phyloP scores from a whole-genome alignment of 2,797 vertebrate genomes.

The Acipenser transmontanus region DNA sequence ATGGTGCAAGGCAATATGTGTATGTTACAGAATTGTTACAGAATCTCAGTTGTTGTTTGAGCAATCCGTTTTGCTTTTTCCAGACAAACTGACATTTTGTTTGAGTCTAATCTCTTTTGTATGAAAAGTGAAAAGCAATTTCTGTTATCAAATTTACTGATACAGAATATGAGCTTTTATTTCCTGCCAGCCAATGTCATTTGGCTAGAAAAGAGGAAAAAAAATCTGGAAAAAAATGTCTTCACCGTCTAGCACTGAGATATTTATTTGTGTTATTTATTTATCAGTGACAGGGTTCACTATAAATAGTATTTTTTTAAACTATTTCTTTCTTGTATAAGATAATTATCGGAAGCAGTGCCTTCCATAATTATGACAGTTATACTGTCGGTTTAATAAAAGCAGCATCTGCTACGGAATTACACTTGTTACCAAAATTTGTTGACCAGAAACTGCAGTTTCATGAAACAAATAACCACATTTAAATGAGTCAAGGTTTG shows the following conservation, averaged over 20 bases:
- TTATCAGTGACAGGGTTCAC: slow-evolving; percentile 99
- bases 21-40: too few relatives aligned
- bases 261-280: slow-evolving; percentile 92
- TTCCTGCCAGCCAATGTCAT: slow-evolving; percentile 33
- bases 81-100: too few relatives aligned
- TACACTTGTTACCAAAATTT: slow-evolving; percentile 39
- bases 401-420: slow-evolving; percentile 98
- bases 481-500: too few relatives aligned
- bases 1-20: too few relatives aligned
- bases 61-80: too few relatives aligned
- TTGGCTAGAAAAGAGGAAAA: slow-evolving; percentile 34
- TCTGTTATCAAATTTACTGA: neutral
- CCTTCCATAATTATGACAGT: slow-evolving; percentile 99
- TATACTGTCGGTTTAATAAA: slow-evolving; percentile 98
- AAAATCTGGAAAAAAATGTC: slow-evolving; percentile 41
- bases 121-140: neutral
- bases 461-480: too few relatives aligned
- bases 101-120: too few relatives aligned
- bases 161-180: neutral
- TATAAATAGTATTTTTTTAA: slow-evolving; percentile 85
- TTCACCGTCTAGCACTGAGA: slow-evolving; percentile 69
- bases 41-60: too few relatives aligned
- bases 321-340: slow-evolving; percentile 60
- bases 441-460: slow-evolving; percentile 23
- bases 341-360: slow-evolving; percentile 99